These are phyloP conservation scores for Halictus ligatus DNA, from an alignment of 2,888 invertebrate species.

Conservation along the genomic window DNA sequence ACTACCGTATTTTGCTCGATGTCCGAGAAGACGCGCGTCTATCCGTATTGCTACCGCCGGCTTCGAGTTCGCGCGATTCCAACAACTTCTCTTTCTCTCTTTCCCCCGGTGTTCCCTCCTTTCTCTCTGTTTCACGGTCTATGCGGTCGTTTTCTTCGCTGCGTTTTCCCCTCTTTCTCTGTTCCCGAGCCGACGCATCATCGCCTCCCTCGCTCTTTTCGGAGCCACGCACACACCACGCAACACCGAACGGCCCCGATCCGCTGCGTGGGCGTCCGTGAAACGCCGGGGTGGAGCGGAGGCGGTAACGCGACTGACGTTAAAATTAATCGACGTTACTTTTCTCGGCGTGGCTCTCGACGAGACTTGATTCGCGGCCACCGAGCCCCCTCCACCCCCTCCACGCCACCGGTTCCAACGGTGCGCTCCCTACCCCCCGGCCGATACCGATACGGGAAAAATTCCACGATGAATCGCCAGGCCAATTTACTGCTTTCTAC, in stretches of 20 bases:
- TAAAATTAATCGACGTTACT: slow-evolving; percentile 34
- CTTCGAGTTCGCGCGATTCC: neutral
- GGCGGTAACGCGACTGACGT: slow-evolving; percentile 13
- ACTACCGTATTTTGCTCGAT: neutral
- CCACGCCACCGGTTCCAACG: neutral
- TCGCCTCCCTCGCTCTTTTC: slow-evolving; percentile 2
- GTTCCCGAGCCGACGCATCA: neutral
- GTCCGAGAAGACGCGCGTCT: neutral
- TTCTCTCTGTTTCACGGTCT: neutral
- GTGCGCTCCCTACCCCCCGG: neutral
- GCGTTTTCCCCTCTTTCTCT: neutral
- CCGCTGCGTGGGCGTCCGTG: slow-evolving; percentile 21
- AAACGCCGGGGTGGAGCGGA: slow-evolving; percentile 19
- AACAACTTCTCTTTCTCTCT: neutral
- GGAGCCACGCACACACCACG: neutral
- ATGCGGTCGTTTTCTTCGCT: neutral
- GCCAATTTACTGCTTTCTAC: slow-evolving; percentile 30
- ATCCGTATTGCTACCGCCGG: neutral
- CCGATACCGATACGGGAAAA: neutral
- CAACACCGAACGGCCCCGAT: slow-evolving; percentile 11
- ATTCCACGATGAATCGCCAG: neutral
- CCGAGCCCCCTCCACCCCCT: neutral
- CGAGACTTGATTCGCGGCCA: neutral
- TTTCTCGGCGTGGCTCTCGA: neutral
- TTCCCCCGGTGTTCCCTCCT: neutral